Evolutionary conservation across 2,888 invertebrate species (phyloP), one percentile per base, ranked within the genome.

Genomic region (Geophilus truncorum): DNA sequence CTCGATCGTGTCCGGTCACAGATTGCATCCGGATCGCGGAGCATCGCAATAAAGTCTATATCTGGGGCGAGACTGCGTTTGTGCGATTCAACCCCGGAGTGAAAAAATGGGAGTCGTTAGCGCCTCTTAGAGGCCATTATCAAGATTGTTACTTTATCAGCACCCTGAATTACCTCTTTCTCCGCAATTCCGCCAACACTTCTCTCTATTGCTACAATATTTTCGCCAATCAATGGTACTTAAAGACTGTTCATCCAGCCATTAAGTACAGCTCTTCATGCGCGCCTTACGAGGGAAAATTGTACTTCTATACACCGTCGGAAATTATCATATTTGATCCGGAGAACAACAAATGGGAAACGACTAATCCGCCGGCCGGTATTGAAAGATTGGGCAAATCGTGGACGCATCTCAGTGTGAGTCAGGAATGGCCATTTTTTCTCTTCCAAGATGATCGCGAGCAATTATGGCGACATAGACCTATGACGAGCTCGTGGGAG

Each of bases 351-450:
- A 70, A 70, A 70, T 70, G 70, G 70, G 70, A 70, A 28, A 10
- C n/a, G 28, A 70, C 70, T 0, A 28, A 12, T 4, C 70, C 70
- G 9, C 70, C 70, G 15, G 28, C 70, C 6, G 70, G 70, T 3
- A 10, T 70, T 70, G 70, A 70, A 70, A 70, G 28, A 28, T 25
- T 70, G 70, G 70, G 70, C 9, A 70, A 70, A 70, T 10, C 25
- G 2, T 70, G 70, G 70, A 70, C 70, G 25, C 70, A 70, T 70
- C 70, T 70, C 12, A 70, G 70, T 70, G 70, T 70, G 28, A 70
- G 70, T 28, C 70, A 70, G n/a, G 70, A 70, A 70, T 70, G 70
- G 70, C 70, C 70, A 12, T 70, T 70, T 70, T 70, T 70, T 15
- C 28, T 70, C 12, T 70, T 70, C 12, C 70, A 70, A 70, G 70